Evolutionary conservation across 2,888 invertebrate genomes (phyloP).

Genomic region (Eupithecia dodoneata): DNA sequence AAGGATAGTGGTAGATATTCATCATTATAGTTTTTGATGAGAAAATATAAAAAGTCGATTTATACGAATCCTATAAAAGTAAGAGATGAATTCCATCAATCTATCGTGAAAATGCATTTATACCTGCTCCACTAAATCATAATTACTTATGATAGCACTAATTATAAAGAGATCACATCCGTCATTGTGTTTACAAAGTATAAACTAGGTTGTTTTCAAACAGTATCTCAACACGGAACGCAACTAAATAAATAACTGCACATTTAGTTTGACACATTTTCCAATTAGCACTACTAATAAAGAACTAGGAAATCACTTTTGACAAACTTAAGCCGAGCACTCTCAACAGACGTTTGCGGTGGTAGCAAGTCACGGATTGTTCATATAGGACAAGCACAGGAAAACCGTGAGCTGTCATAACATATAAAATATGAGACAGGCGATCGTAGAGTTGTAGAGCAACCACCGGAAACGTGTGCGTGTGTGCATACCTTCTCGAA

Average conservation of each 20-base stretch:
- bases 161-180: constrained; percentile 44
- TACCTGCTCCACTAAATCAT: neutral
- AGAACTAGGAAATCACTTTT: constrained; percentile 19
- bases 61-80: neutral
- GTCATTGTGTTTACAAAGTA: constrained; percentile 57
- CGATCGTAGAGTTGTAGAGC: constrained; percentile 54
- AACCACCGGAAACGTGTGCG: constrained; percentile 78
- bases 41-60: neutral
- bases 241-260: constrained; percentile 36
- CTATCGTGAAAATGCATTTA: neutral
- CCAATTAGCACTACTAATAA: constrained; percentile 37
- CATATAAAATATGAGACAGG: constrained; percentile 44
- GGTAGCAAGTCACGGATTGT: constrained; percentile 24
- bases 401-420: constrained; percentile 46
- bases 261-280: constrained; percentile 68
- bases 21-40: neutral
- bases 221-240: constrained; percentile 50
- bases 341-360: constrained; percentile 35
- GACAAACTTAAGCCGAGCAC: constrained; percentile 19
- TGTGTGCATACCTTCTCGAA: constrained; percentile 79
- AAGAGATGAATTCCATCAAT: neutral
- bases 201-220: constrained; percentile 54
- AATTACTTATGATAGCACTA: neutral
- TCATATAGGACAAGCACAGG: constrained; percentile 32
- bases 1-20: neutral